Evolutionary conservation across 35 echinoderm and acorn worm species (phyloP), one percentile per base, ranked within the genome.

Genomic region (Apostichopus californicus): DNA sequence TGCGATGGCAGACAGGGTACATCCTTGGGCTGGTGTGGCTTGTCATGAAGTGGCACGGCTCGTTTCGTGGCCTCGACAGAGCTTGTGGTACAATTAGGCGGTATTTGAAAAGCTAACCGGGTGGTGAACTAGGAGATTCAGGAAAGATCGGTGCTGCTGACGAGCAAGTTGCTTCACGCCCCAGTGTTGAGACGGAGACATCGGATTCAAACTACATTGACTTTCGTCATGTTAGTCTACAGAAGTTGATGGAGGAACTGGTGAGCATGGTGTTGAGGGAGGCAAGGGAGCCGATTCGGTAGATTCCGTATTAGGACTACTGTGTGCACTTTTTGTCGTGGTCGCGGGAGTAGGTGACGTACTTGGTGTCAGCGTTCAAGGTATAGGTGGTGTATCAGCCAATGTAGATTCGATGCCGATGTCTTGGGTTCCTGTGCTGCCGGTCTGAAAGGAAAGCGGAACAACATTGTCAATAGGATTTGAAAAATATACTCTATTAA

Each of bases 41-140:
- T 28, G 26, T 1, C 26, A 28, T 28, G 26, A 28, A 28, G 26
- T 28, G 26, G 26, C 26, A 28, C 26, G 26, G 26, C 26, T 28
- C 26, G 26, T 28, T 28, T 28, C 26, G 26, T 28, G 26, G 26
- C 26, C 26, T 28, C 26, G 26, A 28, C 26, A 28, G 0, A 28
- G 26, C 26, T 28, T 28, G 66, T 71, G 66, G 66, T 71, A n/a
- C 66, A 71, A 71, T 71, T 71, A 71, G 66, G 66, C 1, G 66
- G 66, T 71, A 71, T 71, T 71, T 71, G 66, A 71, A 71, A 71
- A 71, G 66, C 66, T 71, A n/a, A n/a, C n/a, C 66, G 66, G 66
- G 66, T 71, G 1, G 66, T 71, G 66, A 71, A 71, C n/a, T 1
- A 71, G n/a, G 66, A 71, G 0, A 71, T 71, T 71, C 66, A n/a